Conservation (phyloP, 2,797 vertebrate species). For the Clarias fuscus region DNA sequence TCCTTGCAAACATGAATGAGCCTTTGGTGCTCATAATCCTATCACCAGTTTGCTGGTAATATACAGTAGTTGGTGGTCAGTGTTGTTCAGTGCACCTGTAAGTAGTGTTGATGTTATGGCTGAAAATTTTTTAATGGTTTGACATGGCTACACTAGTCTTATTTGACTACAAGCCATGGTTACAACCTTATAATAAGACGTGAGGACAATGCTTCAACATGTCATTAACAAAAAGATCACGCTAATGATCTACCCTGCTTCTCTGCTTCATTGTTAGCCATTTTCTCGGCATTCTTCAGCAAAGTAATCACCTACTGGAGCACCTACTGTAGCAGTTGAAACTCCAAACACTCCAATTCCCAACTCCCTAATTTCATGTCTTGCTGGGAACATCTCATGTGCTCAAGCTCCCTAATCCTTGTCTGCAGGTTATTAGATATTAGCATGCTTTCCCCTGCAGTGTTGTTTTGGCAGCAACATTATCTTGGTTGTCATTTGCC, state of each 20-base stretch:
- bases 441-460: constrained; percentile 40
- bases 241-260: neutral
- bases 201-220: neutral
- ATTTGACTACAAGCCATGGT: neutral
- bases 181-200: neutral
- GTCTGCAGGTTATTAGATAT: constrained; percentile 54
- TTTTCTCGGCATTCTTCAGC: neutral
- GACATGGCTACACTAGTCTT: neutral
- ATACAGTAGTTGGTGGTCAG: too few relatives aligned
- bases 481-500: constrained; percentile 54
- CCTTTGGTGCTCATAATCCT: too few relatives aligned
- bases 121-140: neutral
- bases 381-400: constrained; percentile 34
- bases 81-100: too few relatives aligned
- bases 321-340: neutral
- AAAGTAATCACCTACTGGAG: neutral
- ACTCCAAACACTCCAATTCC: constrained; percentile 2
- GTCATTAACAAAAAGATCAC: neutral
- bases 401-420: constrained; percentile 51
- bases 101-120: too few relatives aligned
- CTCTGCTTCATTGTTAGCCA: neutral
- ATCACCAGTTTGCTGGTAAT: too few relatives aligned
- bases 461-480: constrained; percentile 49
- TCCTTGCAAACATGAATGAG: too few relatives aligned
- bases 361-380: constrained; percentile 40